Evolutionary conservation across 2,888 invertebrate genomes (phyloP).

Genomic region (Campoplex nolae): DNA sequence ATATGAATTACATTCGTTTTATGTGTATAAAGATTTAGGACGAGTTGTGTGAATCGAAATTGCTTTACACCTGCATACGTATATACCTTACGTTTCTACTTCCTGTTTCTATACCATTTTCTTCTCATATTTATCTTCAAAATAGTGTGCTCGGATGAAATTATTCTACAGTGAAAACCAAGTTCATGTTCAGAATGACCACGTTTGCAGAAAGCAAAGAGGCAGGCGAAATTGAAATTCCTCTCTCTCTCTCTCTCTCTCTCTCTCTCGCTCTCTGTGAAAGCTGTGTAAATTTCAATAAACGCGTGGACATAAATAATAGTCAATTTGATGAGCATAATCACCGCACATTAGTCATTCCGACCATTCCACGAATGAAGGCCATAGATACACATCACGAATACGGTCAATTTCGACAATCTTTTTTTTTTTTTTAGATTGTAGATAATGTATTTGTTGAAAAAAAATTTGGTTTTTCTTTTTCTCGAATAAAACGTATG

Average conservation of each 20-base stretch:
- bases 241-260: neutral
- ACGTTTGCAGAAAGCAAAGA: constrained; percentile 10
- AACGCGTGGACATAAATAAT: neutral
- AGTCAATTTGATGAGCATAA: neutral
- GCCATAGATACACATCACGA: no score
- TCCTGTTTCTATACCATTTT: neutral
- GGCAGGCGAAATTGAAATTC: neutral
- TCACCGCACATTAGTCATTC: neutral
- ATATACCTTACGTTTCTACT: neutral
- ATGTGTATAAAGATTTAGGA: neutral
- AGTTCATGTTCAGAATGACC: neutral
- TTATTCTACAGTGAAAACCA: constrained; percentile 15
- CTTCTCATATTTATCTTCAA: constrained; percentile 16
- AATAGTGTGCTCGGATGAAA: constrained; percentile 28
- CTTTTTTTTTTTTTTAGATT: no score
- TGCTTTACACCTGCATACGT: neutral
- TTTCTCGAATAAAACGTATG: no score
- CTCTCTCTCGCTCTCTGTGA: neutral
- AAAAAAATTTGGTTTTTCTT: no score
- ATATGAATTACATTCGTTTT: neutral
- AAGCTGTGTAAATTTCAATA: neutral
- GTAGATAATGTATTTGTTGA: no score
- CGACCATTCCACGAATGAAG: neutral
- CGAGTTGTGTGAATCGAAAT: neutral
- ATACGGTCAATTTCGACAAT: no score